Conservation (phyloP, 2,888 invertebrate genomes). For the Eupithecia tripunctaria region DNA sequence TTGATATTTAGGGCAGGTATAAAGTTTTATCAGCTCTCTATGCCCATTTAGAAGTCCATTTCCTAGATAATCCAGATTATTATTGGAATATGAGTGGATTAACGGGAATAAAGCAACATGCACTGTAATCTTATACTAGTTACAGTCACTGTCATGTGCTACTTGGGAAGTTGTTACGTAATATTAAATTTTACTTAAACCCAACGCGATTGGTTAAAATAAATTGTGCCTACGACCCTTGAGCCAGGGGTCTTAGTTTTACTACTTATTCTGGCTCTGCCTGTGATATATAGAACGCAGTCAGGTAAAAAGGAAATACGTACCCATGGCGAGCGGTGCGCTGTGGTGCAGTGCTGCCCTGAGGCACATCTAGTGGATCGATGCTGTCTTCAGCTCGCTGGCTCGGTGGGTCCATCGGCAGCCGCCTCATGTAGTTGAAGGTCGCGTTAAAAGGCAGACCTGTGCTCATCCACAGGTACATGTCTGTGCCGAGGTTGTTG, state of each 20-base stretch:
- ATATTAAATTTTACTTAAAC: background rate
- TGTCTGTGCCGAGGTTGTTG: conserved; percentile 93
- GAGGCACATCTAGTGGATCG: conserved; percentile 87
- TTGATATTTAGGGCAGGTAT: background rate
- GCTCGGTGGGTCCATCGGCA: conserved; percentile 82
- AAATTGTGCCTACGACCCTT: no score
- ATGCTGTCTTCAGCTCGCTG: conserved; percentile 83
- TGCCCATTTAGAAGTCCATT: background rate
- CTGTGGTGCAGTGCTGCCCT: conserved; percentile 91
- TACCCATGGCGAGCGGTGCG: conserved; percentile 90
- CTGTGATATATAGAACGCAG: background rate
- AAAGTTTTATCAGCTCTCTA: background rate
- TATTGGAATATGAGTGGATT: background rate
- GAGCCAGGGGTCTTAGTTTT: background rate
- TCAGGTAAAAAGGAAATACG: conserved; percentile 6
- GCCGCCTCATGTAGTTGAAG: conserved; percentile 90
- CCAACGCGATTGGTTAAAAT: background rate
- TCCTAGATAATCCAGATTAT: background rate
- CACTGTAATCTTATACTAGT: background rate
- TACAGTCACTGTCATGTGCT: no score
- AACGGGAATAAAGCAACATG: background rate
- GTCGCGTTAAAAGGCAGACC: conserved; percentile 94
- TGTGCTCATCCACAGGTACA: conserved; percentile 96
- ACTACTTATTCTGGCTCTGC: background rate
- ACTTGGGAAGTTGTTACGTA: no score